Evolutionary conservation across 2,113 vertebrate genomes (phyloP).

Genomic region (Poicephalus gulielmi): DNA sequence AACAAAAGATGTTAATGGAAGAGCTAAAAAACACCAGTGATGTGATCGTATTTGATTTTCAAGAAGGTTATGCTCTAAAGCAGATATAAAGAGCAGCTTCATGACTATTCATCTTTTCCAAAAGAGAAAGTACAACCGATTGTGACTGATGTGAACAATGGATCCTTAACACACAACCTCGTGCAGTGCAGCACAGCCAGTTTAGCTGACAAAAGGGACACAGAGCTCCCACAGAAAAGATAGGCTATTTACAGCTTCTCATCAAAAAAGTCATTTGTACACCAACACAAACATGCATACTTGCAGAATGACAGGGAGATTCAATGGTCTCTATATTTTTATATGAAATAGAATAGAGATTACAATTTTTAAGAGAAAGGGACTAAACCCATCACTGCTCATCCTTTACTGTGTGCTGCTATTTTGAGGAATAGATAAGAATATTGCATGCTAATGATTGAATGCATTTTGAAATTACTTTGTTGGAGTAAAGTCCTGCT

Average conservation of each 20-base stretch:
- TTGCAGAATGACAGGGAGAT: not conserved
- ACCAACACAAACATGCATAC: not conserved
- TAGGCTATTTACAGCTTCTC: slow-evolving; percentile 2
- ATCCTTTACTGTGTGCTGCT: not conserved
- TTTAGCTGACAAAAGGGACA: not conserved
- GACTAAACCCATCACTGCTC: not conserved
- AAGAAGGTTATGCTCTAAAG: not conserved
- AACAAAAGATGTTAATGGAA: slow-evolving; percentile 52
- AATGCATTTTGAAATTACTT: not conserved
- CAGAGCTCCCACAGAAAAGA: not conserved
- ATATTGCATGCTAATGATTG: not conserved
- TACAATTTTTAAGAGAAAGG: not conserved
- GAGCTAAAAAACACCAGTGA: not conserved
- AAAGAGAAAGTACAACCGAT: slow-evolving; percentile 10
- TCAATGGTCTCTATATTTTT: not conserved
- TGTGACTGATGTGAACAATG: not conserved
- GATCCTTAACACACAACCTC: not conserved
- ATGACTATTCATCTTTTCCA: not conserved
- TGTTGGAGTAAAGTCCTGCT: not conserved
- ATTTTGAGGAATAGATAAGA: not conserved
- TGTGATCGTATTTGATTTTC: not conserved
- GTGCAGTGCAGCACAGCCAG: not conserved
- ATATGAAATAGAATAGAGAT: not conserved
- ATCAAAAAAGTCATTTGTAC: slow-evolving; percentile 15
- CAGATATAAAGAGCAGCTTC: not conserved